Base-by-base conservation (phyloP, 2,113 vertebrate genomes). In the Tenebrosternarchus preto region DNA sequence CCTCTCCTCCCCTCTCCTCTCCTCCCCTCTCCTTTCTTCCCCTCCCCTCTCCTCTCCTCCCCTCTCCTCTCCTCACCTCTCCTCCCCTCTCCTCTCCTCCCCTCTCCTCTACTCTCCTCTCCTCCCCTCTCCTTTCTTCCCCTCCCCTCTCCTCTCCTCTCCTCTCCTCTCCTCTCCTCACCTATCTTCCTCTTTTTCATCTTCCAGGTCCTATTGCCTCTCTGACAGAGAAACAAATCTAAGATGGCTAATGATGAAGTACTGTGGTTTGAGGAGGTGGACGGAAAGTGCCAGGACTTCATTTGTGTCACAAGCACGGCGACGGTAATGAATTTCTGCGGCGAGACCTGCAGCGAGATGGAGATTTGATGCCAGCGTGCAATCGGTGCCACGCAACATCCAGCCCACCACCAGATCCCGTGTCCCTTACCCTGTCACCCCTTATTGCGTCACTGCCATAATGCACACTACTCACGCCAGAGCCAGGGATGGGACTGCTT, bases 291-390 rank as follows among this genome's bases (percentile, higher is more conserved):
- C 86, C 87, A 83, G 89, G 88, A 92, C 88, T 91, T 90, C 73
- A 90, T 92, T 91, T 91, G 92, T 88, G 89, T 92, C 89, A 88
- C 88, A 86, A 82, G 84, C 81, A 88, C 89, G 86, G 86, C 87
- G 91, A 92, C 86, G 84, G 83, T 92, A 92, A 92, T 92, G 90
- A 91, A 91, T 91, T 91, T 89, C 88, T 91, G 91, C 71, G 88
- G 91, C 90, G 82, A 83, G 83, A 78, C 89, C 90, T 82, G 86
- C 84, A 0, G 83, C 36, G 19, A 70, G 69, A 61, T 67, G 8
- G 78, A 64, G 82, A 36, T 39, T 73, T 22, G 56, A 25, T 22
- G 64, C 70, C 46, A 55, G 50, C 11, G 12, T 74, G 31, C 61
- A 74, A 67, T 71, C 24, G 20, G 73, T 60, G 75, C 73, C 64